Evolutionary conservation across 2,888 invertebrate genomes (phyloP), one percentile per base, ranked within the genome.

Genomic region (Drosophila neotestacea): DNA sequence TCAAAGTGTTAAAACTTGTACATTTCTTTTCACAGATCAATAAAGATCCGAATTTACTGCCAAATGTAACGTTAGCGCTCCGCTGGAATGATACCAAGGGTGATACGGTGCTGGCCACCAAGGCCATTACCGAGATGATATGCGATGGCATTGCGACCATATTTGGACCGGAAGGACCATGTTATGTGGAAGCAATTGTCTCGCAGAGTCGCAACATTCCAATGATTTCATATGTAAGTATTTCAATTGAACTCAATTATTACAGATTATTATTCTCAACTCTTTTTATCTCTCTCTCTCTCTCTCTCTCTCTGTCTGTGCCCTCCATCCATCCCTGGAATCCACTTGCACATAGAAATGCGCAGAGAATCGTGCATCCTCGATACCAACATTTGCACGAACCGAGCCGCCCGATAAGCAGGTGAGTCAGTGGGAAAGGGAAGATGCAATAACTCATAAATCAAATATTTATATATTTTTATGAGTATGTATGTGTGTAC

Each of bases 171-270:
- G 99, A 99, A 93, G 97, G 98, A 67, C 95, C 96, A 56, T 99
- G 99, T 93, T 95, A 96, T 90, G 97, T 98, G n/a, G 98, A 98
- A 93, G 98, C 98, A 59, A 97, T 97, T 86, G 96, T 99, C 59
- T 96, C 98, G 28, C 97, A 98, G 91, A 96, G 98, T 48, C 95
- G 97, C 92, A 98, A 98, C 93, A 95, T 98, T 90, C 98, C 98
- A 67, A 98, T 99, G 97, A 97, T 99, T 92, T 97, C 98, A 91
- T 98, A 98, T 93, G 98, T 98, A 93, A 96, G 98, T 96, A 1
- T 1, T 27, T 5, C 22, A 4, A 42, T 39, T 44, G 44, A 16
- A 42, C 10, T 50, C 41, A 50, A 68, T 58, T 41, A 42, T 65
- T 55, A 41, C 48, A 54, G 13, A 39, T 42, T 68, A 22, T 10